Conservation (phyloP, 2,113 vertebrate species). For the Melanerpes formicivorus region DNA sequence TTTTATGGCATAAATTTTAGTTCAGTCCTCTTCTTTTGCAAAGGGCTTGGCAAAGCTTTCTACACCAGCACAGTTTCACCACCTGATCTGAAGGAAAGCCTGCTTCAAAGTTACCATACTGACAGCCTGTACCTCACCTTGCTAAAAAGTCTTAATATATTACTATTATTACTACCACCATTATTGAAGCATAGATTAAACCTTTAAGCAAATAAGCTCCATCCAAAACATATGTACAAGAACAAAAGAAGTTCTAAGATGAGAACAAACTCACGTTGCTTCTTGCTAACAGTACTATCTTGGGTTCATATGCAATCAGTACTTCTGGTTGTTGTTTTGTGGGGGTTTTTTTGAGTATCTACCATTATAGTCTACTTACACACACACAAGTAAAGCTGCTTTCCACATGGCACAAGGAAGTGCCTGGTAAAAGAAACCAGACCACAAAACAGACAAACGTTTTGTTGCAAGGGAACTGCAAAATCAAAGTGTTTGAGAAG, state of each 20-base stretch:
- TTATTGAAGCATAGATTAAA: background rate
- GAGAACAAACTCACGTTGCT: background rate
- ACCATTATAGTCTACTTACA: background rate
- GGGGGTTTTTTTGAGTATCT: background rate
- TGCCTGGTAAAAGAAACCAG: accelerated
- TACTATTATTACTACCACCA: background rate
- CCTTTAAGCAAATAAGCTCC: background rate
- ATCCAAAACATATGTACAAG: accelerated
- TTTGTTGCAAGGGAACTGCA: background rate
- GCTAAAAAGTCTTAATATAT: background rate
- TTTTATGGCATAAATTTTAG: background rate
- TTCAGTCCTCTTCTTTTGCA: background rate
- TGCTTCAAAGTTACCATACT: background rate
- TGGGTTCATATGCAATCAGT: background rate
- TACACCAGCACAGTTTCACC: background rate
- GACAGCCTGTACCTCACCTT: background rate
- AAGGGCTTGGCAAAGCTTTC: background rate
- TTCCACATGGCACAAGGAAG: accelerated
- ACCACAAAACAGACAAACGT: background rate
- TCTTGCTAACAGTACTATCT: background rate
- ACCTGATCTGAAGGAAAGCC: background rate
- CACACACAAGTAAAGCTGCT: accelerated
- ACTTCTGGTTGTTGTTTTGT: background rate
- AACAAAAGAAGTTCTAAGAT: background rate
- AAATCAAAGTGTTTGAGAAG: background rate